Percentiles rank a stretch among this genome's conserved stretches.
These are phyloP conservation scores for Mellilla xanthometata DNA, from an alignment of 2,888 invertebrate genomes.

Conservation along the genomic window DNA sequence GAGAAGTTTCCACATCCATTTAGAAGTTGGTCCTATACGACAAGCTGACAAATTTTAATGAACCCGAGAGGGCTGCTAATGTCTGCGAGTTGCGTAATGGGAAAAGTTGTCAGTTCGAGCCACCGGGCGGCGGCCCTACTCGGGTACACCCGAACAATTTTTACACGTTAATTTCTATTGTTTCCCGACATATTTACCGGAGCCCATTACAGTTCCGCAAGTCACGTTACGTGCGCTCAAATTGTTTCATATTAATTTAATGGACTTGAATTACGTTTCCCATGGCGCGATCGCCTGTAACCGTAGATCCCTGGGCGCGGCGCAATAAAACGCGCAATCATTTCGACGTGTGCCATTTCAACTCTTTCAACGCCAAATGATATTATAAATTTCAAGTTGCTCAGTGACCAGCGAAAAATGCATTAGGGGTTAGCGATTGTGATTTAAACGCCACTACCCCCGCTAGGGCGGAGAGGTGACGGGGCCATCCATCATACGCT, in stretches of 20 bases:
- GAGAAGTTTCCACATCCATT: conserved; percentile 80
- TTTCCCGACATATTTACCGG: conserved; percentile 57
- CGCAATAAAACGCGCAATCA: conserved; percentile 73
- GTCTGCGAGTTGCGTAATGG: conserved; percentile 75
- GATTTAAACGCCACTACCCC: conserved; percentile 76
- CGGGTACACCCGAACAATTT: conserved; percentile 47
- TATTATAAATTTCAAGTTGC: conserved; percentile 70
- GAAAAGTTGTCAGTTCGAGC: no score
- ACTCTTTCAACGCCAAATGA: conserved; percentile 70
- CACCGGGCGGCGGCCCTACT: conserved; percentile 32
- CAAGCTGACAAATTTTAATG: conserved; percentile 82
- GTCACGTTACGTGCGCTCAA: conserved; percentile 45
- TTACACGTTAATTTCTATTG: conserved; percentile 51
- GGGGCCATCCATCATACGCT: conserved; percentile 82
- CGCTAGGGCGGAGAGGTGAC: conserved; percentile 65
- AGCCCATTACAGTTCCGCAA: conserved; percentile 43
- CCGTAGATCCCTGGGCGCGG: conserved; percentile 56
- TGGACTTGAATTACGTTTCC: conserved; percentile 25
- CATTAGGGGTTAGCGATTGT: conserved; percentile 60
- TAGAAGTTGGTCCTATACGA: conserved; percentile 75
- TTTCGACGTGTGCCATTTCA: conserved; percentile 69
- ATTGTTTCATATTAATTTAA: conserved; percentile 47
- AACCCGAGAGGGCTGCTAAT: conserved; percentile 79
- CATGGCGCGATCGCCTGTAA: conserved; percentile 42
- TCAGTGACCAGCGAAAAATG: conserved; percentile 69